These are phyloP conservation scores for Uloborus plumipes DNA, from an alignment of 2,888 invertebrate genomes.

Conservation along the genomic window DNA sequence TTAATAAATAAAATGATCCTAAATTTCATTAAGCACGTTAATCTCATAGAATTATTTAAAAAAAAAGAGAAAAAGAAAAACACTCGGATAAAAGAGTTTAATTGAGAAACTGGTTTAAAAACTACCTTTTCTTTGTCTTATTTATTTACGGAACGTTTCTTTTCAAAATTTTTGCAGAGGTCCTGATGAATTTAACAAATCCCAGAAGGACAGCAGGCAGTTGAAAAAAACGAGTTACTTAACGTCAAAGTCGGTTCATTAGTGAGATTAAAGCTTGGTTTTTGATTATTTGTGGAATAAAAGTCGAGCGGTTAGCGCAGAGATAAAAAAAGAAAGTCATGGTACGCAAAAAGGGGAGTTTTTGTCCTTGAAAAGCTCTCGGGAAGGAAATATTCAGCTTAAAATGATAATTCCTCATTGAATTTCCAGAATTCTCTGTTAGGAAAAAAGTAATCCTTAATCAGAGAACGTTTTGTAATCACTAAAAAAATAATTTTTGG, in stretches of 20 bases:
- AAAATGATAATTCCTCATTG: slow-evolving; percentile 19
- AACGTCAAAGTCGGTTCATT: slow-evolving; percentile 45
- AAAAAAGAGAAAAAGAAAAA: not conserved
- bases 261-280: slow-evolving; percentile 40
- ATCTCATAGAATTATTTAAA: slow-evolving; percentile 8
- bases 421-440: too few relatives aligned
- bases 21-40: slow-evolving; percentile 60
- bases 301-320: not conserved
- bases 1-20: slow-evolving; percentile 40
- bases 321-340: slow-evolving; percentile 14
- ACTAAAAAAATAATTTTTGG: too few relatives aligned
- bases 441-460: too few relatives aligned
- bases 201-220: slow-evolving; percentile 9
- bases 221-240: slow-evolving; percentile 2
- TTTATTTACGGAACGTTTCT: not conserved
- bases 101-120: slow-evolving; percentile 26
- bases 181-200: slow-evolving; percentile 45
- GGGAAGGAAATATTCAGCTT: not conserved
- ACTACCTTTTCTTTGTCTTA: slow-evolving; percentile 6
- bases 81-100: slow-evolving; percentile 15
- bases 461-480: too few relatives aligned
- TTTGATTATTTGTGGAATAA: slow-evolving; percentile 35
- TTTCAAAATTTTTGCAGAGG: not conserved
- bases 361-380: not conserved
- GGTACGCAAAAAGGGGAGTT: not conserved